Evolutionary conservation across 2,113 vertebrate species (phyloP).

Genomic region (Dasypus novemcinctus): DNA sequence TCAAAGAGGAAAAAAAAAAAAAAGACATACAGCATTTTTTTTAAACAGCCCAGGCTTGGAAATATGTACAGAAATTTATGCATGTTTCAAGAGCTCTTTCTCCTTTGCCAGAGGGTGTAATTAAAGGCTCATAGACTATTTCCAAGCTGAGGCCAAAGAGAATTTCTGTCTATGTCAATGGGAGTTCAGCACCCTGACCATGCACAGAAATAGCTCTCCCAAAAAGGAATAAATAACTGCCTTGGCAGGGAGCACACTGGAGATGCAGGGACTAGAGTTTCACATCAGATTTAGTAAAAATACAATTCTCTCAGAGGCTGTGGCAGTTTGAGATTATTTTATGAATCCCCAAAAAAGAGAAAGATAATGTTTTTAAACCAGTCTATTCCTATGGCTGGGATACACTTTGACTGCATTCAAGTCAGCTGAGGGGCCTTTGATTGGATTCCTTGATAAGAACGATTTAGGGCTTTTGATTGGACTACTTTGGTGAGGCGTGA

Average conservation of each 20-base stretch:
- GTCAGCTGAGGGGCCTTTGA: too few species aligned
- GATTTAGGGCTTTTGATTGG: too few species aligned
- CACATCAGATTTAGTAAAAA: slow-evolving; percentile 57
- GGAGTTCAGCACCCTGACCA: slow-evolving; percentile 23
- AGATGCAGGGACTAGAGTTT: slow-evolving; percentile 20
- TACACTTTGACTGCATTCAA: too few species aligned
- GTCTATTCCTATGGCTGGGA: too few species aligned
- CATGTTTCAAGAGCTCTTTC: slow-evolving; percentile 36
- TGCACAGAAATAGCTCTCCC: slow-evolving; percentile 28
- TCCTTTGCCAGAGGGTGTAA: slow-evolving; percentile 58
- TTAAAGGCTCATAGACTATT: slow-evolving; percentile 66
- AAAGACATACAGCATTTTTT: slow-evolving; percentile 53
- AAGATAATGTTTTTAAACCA: too few species aligned
- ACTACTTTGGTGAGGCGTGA: too few species aligned
- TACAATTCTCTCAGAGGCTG: slow-evolving; percentile 23
- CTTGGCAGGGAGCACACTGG: background rate
- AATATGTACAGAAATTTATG: slow-evolving; percentile 65
- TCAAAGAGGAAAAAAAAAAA: slow-evolving; percentile 33
- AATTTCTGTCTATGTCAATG: slow-evolving; percentile 32
- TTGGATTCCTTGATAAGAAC: too few species aligned
- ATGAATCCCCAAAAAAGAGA: too few species aligned
- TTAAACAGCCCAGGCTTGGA: slow-evolving; percentile 44
- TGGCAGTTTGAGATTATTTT: too few species aligned
- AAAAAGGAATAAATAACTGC: slow-evolving; percentile 34
- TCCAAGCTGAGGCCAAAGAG: slow-evolving; percentile 57